A percentile compares a stretch with the other conserved stretches of the same genome.
phyloP scores from a whole-genome alignment of 2,113 vertebrate genomes.

The Chrysochloris asiatica region DNA sequence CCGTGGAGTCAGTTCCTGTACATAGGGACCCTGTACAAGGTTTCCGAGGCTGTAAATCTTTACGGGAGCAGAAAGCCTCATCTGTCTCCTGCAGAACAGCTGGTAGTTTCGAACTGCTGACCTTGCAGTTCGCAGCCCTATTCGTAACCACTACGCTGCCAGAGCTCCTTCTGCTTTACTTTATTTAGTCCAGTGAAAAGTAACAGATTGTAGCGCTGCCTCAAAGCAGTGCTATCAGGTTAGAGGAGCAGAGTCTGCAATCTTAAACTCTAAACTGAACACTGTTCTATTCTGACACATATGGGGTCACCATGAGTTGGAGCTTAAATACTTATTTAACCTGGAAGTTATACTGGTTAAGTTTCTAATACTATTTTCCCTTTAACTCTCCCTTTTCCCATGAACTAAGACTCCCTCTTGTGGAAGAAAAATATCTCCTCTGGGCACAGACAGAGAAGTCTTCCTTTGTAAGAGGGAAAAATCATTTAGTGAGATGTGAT shows the following conservation, averaged over 20 bases:
- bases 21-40: too few relatives aligned
- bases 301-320: background rate
- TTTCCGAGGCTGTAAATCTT: too few relatives aligned
- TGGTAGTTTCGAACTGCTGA: too few relatives aligned
- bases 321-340: background rate
- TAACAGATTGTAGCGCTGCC: background rate
- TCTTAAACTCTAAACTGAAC: too few relatives aligned
- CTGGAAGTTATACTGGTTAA: background rate
- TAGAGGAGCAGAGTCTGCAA: background rate
- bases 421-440: background rate
- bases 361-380: background rate
- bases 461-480: background rate
- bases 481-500: background rate
- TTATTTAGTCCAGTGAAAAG: background rate
- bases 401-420: constrained; percentile 55
- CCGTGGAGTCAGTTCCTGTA: too few relatives aligned
- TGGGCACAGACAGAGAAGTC: background rate
- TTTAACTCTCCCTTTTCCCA: background rate
- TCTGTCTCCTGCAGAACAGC: too few relatives aligned
- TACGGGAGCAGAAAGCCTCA: too few relatives aligned
- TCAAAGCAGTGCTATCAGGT: background rate
- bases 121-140: too few relatives aligned
- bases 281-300: background rate
- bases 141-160: too few relatives aligned
- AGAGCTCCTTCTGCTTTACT: background rate